Conservation (phyloP, 1,140 invertebrate species). For the Pseudachorutes palmiensis region DNA sequence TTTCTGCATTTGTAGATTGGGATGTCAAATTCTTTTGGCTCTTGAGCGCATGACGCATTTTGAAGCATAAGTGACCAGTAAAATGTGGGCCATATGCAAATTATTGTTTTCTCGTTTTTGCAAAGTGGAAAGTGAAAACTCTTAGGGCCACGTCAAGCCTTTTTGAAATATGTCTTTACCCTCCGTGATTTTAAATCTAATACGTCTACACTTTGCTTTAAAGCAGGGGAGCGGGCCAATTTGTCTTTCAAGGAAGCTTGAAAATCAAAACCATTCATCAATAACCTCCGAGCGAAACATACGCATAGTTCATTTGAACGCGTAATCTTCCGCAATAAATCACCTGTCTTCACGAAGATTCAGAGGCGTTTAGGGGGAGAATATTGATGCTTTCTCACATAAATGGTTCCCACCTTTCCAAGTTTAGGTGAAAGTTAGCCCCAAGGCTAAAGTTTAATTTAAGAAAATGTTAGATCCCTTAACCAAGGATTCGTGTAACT, state of each 20-base stretch:
- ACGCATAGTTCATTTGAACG: background rate
- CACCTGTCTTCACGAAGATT: background rate
- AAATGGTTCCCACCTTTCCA: background rate
- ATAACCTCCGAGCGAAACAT: background rate
- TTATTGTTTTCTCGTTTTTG: background rate
- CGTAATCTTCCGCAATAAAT: background rate
- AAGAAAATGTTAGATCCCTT: too few relatives aligned
- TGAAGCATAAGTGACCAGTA: too few relatives aligned
- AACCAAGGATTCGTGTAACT: too few relatives aligned
- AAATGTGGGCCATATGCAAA: background rate
- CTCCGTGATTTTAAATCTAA: background rate
- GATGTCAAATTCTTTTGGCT: too few relatives aligned
- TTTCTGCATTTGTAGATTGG: too few relatives aligned
- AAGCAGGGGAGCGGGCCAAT: background rate
- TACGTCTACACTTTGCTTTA: background rate
- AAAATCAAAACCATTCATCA: slow-evolving; percentile 10
- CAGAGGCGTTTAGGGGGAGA: background rate
- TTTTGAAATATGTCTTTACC: background rate
- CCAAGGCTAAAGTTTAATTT: too few relatives aligned
- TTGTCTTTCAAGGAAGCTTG: background rate
- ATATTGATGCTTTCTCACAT: background rate
- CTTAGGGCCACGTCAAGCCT: too few relatives aligned
- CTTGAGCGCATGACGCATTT: too few relatives aligned
- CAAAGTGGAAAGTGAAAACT: background rate
- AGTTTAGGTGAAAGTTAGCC: too few relatives aligned